Conservation (phyloP, 2,113 vertebrate genomes). For the Mystacornis crossleyi region DNA sequence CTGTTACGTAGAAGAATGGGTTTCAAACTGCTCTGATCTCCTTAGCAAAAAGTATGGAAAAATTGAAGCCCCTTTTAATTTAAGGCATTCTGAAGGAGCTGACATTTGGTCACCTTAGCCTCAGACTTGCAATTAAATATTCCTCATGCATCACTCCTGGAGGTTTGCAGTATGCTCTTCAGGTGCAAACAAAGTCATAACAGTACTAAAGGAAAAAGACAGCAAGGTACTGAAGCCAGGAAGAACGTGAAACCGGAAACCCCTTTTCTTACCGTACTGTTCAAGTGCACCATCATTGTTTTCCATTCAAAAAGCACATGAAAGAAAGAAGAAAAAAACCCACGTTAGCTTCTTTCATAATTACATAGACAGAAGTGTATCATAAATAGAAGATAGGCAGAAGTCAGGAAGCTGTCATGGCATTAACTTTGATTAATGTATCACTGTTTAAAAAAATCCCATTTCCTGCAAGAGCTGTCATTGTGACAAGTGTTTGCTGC, state of each 20-base stretch:
- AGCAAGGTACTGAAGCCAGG: background rate
- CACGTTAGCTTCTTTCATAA: slow-evolving; percentile 1
- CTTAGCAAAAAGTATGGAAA: background rate
- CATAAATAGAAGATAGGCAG: background rate
- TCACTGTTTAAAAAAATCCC: background rate
- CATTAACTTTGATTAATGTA: background rate
- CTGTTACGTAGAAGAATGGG: background rate
- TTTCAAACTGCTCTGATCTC: background rate
- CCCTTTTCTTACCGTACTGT: slow-evolving; percentile 75
- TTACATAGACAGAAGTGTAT: background rate
- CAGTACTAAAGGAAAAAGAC: background rate
- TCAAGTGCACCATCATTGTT: background rate
- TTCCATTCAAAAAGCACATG: slow-evolving; percentile 37
- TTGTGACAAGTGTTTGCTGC: background rate
- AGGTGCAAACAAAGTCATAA: background rate
- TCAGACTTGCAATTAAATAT: background rate
- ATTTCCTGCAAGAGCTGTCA: background rate
- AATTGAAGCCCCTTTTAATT: background rate
- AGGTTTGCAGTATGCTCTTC: background rate
- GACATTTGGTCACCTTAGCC: background rate
- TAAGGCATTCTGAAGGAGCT: background rate
- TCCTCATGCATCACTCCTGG: background rate
- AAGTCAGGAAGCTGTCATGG: background rate
- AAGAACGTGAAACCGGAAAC: background rate
- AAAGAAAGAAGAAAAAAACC: background rate